A percentile compares a stretch with the other conserved stretches of the same genome.
Evolutionary conservation across 2,797 vertebrate species (phyloP).

Genomic region (Anableps anableps): DNA sequence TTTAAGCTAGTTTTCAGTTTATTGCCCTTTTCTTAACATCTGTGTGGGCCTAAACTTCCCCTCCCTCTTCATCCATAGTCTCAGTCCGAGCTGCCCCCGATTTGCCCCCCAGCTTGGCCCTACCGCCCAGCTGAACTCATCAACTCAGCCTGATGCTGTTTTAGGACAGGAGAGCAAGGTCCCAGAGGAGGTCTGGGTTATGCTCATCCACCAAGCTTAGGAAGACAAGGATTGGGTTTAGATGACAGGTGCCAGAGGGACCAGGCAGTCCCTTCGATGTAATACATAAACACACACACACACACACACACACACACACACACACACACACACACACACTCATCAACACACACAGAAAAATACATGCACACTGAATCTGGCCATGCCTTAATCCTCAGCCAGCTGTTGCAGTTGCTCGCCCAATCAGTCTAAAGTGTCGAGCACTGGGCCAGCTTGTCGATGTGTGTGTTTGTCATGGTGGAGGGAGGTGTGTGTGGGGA

Average conservation of each 20-base stretch:
- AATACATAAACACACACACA: conserved; percentile 41
- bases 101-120: conserved; percentile 51
- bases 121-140: conserved; percentile 49
- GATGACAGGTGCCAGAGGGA: conserved; percentile 84
- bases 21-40: conserved; percentile 32
- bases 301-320: conserved; percentile 44
- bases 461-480: conserved; percentile 31
- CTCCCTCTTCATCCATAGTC: background rate
- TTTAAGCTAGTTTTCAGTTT: conserved; percentile 14
- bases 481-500: conserved; percentile 17
- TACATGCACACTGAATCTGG: conserved; percentile 68
- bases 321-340: conserved; percentile 47
- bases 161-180: conserved; percentile 54
- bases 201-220: conserved; percentile 72
- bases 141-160: conserved; percentile 40
- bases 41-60: conserved; percentile 22
- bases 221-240: conserved; percentile 75
- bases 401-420: conserved; percentile 85
- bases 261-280: conserved; percentile 58
- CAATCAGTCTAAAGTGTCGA: conserved; percentile 76
- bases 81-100: conserved; percentile 26
- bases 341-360: conserved; percentile 47
- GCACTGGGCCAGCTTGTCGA: conserved; percentile 48
- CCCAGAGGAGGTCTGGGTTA: conserved; percentile 65
- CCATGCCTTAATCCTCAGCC: conserved; percentile 81